Percentiles rank a stretch among this genome's conserved stretches.
Conservation (phyloP, 2,113 vertebrate species). For the Apteryx mantelli region DNA sequence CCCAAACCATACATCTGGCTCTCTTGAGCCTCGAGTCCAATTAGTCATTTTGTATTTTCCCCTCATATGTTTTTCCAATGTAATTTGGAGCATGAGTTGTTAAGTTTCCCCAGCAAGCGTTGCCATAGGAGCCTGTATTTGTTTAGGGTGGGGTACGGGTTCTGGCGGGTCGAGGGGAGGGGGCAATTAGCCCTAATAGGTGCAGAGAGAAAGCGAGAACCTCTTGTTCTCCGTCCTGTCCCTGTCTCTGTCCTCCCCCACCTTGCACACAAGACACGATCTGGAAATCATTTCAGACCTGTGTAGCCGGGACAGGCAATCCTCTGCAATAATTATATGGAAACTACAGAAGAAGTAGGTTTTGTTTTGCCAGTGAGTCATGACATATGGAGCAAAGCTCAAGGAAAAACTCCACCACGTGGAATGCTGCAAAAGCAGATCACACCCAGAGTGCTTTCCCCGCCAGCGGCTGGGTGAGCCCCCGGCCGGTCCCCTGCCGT, state of each 20-base stretch:
- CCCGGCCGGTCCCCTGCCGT: not conserved
- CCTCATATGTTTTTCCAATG: slow-evolving; percentile 66
- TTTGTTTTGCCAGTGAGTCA: slow-evolving; percentile 66
- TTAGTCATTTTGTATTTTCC: slow-evolving; percentile 72
- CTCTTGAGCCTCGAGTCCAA: slow-evolving; percentile 39
- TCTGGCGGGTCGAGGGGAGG: slow-evolving; percentile 41
- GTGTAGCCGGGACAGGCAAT: slow-evolving; percentile 26
- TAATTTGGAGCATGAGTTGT: slow-evolving; percentile 66
- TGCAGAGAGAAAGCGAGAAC: slow-evolving; percentile 52
- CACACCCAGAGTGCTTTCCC: not conserved
- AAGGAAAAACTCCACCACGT: slow-evolving; percentile 36
- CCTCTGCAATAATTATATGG: slow-evolving; percentile 44
- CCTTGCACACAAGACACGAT: slow-evolving; percentile 20
- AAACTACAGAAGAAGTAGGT: slow-evolving; percentile 41
- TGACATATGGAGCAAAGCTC: slow-evolving; percentile 44
- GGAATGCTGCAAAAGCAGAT: slow-evolving; percentile 41
- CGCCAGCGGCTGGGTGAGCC: not conserved
- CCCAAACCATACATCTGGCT: not conserved
- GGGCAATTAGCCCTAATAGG: slow-evolving; percentile 72
- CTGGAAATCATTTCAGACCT: slow-evolving; percentile 58
- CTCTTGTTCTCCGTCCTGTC: slow-evolving; percentile 10
- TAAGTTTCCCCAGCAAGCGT: slow-evolving; percentile 71
- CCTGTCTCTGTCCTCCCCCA: slow-evolving; percentile 23
- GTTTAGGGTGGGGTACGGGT: slow-evolving; percentile 72
- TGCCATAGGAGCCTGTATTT: slow-evolving; percentile 78